phyloP scores from a whole-genome alignment of 2,888 invertebrate species.

The Hemicrepidius hirtus region DNA sequence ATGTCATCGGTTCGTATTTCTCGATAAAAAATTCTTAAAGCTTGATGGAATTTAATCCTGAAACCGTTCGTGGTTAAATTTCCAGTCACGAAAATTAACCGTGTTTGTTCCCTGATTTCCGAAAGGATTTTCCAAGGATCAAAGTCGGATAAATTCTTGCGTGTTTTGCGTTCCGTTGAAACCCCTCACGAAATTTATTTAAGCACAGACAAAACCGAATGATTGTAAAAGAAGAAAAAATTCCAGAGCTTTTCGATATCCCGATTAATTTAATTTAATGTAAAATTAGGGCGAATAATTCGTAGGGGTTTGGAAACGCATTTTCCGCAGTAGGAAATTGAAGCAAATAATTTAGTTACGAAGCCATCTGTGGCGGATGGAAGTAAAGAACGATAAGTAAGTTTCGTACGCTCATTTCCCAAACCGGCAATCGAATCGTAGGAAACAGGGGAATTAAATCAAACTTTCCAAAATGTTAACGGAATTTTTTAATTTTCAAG shows the following conservation, averaged over 20 bases:
- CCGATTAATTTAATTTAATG: slow-evolving; percentile 4
- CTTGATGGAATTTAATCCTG: not conserved
- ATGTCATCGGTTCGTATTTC: not conserved
- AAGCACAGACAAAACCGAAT: not conserved
- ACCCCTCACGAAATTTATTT: too few relatives aligned
- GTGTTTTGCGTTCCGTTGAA: not conserved
- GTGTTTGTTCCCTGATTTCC: slow-evolving; percentile 21
- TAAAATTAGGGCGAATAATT: slow-evolving; percentile 1
- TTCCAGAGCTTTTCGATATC: not conserved
- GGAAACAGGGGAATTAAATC: slow-evolving; percentile 8
- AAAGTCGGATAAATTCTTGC: slow-evolving; percentile 6
- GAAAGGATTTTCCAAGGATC: slow-evolving; percentile 6
- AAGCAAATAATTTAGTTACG: slow-evolving; percentile 19
- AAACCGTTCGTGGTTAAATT: slow-evolving; percentile 7
- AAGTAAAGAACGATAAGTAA: slow-evolving; percentile 21
- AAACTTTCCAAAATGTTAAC: not conserved
- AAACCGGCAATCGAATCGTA: slow-evolving; percentile 10
- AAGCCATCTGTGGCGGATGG: slow-evolving; percentile 20
- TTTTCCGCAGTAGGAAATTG: slow-evolving; percentile 11
- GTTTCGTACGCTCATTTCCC: slow-evolving; percentile 20
- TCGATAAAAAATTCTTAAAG: not conserved
- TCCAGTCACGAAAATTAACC: slow-evolving; percentile 27
- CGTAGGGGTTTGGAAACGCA: not conserved
- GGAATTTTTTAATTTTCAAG: not conserved
- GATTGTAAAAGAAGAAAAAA: not conserved